These are phyloP conservation scores for Oncorhynchus gorbuscha DNA, from an alignment of 2,113 vertebrate genomes.

Conservation along the genomic window DNA sequence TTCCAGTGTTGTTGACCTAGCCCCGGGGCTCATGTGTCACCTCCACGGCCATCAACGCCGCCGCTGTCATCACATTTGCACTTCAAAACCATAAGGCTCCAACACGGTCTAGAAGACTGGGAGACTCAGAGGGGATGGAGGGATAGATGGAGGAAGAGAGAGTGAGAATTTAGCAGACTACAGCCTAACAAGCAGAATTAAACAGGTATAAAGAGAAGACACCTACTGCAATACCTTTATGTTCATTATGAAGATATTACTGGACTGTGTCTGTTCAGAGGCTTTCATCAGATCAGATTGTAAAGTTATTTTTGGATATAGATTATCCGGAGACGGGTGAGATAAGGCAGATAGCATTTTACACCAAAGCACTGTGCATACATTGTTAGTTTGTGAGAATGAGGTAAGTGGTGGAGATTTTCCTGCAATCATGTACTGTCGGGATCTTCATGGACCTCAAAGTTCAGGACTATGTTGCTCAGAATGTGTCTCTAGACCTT, in stretches of 20 bases:
- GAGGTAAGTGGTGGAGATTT: not conserved
- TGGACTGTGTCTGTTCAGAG: not conserved
- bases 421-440: constrained; percentile 8
- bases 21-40: constrained; percentile 72
- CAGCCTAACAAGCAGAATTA: constrained; percentile 45
- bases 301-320: not conserved
- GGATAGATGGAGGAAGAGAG: constrained; percentile 12
- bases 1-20: constrained; percentile 73
- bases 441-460: not conserved
- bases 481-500: no score
- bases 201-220: constrained; percentile 29
- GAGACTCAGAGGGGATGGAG: constrained; percentile 27
- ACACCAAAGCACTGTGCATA: not conserved
- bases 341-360: not conserved
- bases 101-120: constrained; percentile 19
- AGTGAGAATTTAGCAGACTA: constrained; percentile 24
- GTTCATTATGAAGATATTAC: not conserved
- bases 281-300: not conserved
- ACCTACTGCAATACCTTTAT: not conserved
- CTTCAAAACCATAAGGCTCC: constrained; percentile 64
- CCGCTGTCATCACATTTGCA: constrained; percentile 67
- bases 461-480: not conserved
- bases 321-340: not conserved
- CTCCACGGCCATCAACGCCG: constrained; percentile 62
- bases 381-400: constrained; percentile 1